Percentiles rank a stretch among this genome's conserved stretches.
Conservation (phyloP, 2,113 vertebrate genomes). For the Phalacrocorax carbo region DNA sequence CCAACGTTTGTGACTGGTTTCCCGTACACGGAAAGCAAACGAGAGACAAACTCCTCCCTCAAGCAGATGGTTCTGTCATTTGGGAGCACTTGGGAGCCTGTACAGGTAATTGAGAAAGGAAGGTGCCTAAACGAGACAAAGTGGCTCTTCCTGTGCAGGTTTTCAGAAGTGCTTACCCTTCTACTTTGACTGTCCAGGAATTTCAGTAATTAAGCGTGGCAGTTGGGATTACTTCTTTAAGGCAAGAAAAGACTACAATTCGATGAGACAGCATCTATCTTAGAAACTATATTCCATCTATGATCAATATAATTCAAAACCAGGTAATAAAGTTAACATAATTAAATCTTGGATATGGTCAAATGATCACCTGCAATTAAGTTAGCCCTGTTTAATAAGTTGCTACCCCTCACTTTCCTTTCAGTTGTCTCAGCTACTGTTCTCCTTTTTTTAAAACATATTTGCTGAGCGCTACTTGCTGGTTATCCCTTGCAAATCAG, state of each 20-base stretch:
- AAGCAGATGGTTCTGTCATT: not conserved
- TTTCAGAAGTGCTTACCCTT: not conserved
- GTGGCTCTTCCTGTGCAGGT: not conserved
- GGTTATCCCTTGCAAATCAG: not conserved
- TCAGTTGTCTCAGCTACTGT: not conserved
- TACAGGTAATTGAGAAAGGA: not conserved
- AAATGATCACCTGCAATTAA: slow-evolving; percentile 42
- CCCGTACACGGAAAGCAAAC: not conserved
- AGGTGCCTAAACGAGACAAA: not conserved
- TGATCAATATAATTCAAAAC: slow-evolving; percentile 43
- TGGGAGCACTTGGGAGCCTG: slow-evolving; percentile 1
- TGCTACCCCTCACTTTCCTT: not conserved
- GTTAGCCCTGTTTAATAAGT: slow-evolving; percentile 10
- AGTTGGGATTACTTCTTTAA: not conserved
- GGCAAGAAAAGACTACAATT: not conserved
- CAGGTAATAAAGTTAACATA: slow-evolving; percentile 31
- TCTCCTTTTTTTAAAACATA: not conserved
- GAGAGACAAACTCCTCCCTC: not conserved
- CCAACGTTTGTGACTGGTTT: not conserved
- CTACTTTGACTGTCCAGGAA: not conserved
- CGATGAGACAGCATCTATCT: slow-evolving; percentile 29
- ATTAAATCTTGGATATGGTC: slow-evolving; percentile 35
- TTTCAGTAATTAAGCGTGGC: not conserved
- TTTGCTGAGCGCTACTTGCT: not conserved
- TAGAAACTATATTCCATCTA: slow-evolving; percentile 6